These are phyloP conservation scores for Scomber colias DNA, from an alignment of 2,113 vertebrate species.

Conservation along the genomic window DNA sequence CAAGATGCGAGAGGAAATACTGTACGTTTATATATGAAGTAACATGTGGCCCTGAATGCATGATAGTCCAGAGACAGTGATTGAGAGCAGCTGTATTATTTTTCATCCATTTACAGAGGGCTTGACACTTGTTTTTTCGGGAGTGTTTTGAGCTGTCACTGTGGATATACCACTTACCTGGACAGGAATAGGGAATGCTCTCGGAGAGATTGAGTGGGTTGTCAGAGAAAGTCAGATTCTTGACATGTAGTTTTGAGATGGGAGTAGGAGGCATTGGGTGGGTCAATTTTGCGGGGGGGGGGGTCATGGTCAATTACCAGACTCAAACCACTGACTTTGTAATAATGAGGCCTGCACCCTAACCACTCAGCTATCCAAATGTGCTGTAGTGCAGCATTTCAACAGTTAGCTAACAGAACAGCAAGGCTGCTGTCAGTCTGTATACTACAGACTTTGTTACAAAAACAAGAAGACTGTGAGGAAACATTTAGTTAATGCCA, in stretches of 20 bases:
- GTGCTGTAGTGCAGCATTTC: no score
- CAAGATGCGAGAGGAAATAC: background rate
- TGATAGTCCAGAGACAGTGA: slow-evolving; percentile 12
- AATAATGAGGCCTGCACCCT: no score
- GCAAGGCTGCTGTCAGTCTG: no score
- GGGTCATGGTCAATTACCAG: no score
- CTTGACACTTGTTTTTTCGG: slow-evolving; percentile 53
- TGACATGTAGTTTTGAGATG: background rate
- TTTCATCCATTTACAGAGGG: slow-evolving; percentile 45
- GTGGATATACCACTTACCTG: slow-evolving; percentile 22
- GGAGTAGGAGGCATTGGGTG: no score
- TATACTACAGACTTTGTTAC: no score
- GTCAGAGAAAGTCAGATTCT: slow-evolving; percentile 11
- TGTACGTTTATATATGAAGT: background rate
- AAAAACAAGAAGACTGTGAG: no score
- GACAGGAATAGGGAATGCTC: slow-evolving; percentile 16
- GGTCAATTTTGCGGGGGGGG: no score
- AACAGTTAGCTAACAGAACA: no score
- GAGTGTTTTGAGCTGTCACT: slow-evolving; percentile 54
- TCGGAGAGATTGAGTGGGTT: slow-evolving; percentile 51
- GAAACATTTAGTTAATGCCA: no score
- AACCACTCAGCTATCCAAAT: no score
- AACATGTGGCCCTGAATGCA: background rate
- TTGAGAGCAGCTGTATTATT: slow-evolving; percentile 35
- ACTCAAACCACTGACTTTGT: background rate